Percentiles rank a stretch among this genome's conserved stretches.
Conservation (phyloP, 1,140 invertebrate species). For the Semibalanus balanoides region DNA sequence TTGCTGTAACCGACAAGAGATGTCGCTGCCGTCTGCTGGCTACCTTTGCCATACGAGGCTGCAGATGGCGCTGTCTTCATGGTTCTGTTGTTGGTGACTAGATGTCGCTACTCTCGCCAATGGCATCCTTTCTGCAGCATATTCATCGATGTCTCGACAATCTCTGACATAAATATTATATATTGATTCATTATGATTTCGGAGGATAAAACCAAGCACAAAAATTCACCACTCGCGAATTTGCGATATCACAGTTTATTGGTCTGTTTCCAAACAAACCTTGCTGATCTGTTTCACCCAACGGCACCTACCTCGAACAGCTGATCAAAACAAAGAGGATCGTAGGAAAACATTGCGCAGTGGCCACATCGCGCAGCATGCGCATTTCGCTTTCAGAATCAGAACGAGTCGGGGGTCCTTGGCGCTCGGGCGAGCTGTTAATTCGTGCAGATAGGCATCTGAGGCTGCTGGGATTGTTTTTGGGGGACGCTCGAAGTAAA, state of each 20-base stretch:
- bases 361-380: background rate
- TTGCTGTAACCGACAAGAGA: too few species aligned
- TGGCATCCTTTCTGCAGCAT: too few species aligned
- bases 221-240: too few species aligned
- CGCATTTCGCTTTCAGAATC: background rate
- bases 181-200: too few species aligned
- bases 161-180: too few species aligned
- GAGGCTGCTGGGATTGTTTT: background rate
- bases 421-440: background rate
- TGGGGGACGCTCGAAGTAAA: background rate
- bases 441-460: background rate
- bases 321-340: background rate
- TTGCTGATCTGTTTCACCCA: background rate
- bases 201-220: too few species aligned
- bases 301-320: background rate
- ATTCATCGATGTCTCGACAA: too few species aligned
- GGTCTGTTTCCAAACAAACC: background rate
- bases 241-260: background rate
- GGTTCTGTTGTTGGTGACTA: too few species aligned
- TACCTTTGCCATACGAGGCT: too few species aligned
- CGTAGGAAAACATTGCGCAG: constrained; percentile 1
- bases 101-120: too few species aligned
- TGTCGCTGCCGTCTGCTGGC: too few species aligned
- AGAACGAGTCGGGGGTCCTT: background rate
- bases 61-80: too few species aligned